Base-by-base conservation (phyloP, 2,797 vertebrate genomes). In the Muscicapa comitata region DNA sequence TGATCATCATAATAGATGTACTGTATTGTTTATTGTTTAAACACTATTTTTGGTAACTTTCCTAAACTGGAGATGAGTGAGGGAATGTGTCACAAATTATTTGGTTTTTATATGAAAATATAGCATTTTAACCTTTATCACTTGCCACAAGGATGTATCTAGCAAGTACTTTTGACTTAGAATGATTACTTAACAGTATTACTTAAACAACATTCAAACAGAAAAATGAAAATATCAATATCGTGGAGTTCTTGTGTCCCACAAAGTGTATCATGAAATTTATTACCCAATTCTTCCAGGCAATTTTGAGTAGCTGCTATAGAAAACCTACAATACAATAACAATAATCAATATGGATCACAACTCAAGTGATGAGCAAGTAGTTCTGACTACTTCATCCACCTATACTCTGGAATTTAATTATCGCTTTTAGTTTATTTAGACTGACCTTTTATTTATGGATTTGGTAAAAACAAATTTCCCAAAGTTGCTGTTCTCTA, bases 281-380 rank as follows among this genome's bases (percentile, higher is more conserved):
- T 94, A 87, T 95, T 93, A 93, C 84, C 92, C 93, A 93, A 3
- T 89, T 97, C 89, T 94, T 96, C 86, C 78, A 85, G 84, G 88
- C 75, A 94, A 94, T 91, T 94, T 91, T 96, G 93, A 95, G 81
- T 93, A 90, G 90, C 57, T 96, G 94, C 86, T 95, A 94, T 93
- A 96, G 94, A 95, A 93, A 95, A 94, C 88, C 83, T 92, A 95
- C 83, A 88, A 95, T 90, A 75, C 86, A 95, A 91, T 92, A 95
- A 95, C 92, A 94, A 94, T 93, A 95, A 96, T 93, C 88, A 88
- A 95, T 92, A 90, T 6, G 77, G 88, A 88, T 90, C 59, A 87
- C 48, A 94, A 94, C 75, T 92, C 68, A 90, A 94, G 68, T 91
- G 93, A 95, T 92, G 84, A 92, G 79, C 86, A 93, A 92, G 90